phyloP scores from a whole-genome alignment of 37 sponge, comb jelly and placozoan genomes.

The Chondrosia reniformis region DNA sequence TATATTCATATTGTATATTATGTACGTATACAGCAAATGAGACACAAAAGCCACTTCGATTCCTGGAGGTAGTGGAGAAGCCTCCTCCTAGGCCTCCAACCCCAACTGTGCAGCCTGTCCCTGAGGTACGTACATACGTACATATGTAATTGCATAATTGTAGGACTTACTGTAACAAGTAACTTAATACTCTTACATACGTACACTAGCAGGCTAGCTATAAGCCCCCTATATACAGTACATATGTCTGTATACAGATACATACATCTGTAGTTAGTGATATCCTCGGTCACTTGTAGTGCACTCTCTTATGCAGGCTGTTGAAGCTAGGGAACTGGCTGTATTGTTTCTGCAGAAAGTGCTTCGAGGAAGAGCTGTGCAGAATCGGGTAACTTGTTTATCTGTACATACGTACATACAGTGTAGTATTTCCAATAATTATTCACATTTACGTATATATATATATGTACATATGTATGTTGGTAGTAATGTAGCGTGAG shows the following conservation, averaged over 20 bases:
- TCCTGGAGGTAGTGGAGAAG: conserved; percentile 86
- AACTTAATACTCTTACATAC: no score
- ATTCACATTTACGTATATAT: no score
- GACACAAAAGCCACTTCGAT: conserved; percentile 63
- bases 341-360: conserved; percentile 85
- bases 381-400: conserved; percentile 61
- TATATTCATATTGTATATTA: background rate
- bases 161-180: background rate
- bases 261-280: no score
- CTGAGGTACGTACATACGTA: background rate
- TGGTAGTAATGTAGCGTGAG: background rate
- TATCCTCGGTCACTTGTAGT: no score
- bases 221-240: no score
- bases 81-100: conserved; percentile 93
- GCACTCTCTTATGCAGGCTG: conserved; percentile 31
- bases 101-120: conserved; percentile 58
- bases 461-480: background rate
- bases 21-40: background rate
- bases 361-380: conserved; percentile 83
- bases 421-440: no score
- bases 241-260: background rate
- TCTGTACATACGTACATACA: conserved; percentile 5
- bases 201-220: no score
- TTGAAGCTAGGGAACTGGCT: conserved; percentile 75
- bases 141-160: background rate